A percentile compares a stretch with the other conserved stretches of the same genome.
phyloP scores from a whole-genome alignment of 1,140 invertebrate genomes.

The Drosophila nigromelanica region DNA sequence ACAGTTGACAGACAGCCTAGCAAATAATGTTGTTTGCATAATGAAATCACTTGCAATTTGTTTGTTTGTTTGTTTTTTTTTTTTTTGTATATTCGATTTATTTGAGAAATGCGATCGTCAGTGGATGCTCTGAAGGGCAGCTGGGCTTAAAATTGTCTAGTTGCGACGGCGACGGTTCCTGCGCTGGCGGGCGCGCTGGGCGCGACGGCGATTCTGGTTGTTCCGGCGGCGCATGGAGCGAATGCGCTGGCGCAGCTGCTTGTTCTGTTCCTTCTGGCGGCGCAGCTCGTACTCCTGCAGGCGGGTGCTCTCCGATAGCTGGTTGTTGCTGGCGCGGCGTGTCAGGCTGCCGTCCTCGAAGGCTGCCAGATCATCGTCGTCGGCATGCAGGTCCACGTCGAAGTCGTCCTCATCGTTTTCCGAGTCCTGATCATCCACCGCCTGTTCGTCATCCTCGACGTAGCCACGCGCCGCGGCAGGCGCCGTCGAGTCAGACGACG shows the following conservation, averaged over 20 bases:
- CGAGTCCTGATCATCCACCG: slow-evolving; percentile 9
- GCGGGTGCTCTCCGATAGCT: neutral
- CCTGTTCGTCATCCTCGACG: slow-evolving; percentile 23
- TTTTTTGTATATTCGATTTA: slow-evolving; percentile 34
- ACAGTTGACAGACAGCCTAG: no score
- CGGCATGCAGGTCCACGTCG: slow-evolving; percentile 3
- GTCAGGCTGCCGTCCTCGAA: neutral
- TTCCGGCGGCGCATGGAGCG: slow-evolving; percentile 6
- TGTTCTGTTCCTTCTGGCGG: slow-evolving; percentile 49
- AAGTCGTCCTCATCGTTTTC: slow-evolving; percentile 16
- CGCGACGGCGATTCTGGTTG: slow-evolving; percentile 3
- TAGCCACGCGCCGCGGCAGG: neutral
- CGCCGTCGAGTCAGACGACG: neutral
- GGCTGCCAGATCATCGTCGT: slow-evolving; percentile 1
- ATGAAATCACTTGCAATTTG: no score
- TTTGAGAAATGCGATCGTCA: slow-evolving; percentile 4
- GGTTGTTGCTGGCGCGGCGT: neutral
- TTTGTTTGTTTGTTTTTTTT: neutral
- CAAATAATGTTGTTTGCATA: no score
- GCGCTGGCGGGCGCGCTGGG: slow-evolving; percentile 1
- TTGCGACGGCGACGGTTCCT: slow-evolving; percentile 46
- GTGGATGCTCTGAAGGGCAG: neutral
- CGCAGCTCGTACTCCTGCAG: slow-evolving; percentile 49
- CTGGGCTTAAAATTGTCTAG: slow-evolving; percentile 1
- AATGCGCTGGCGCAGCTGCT: slow-evolving; percentile 27